These are phyloP conservation scores for Scortum barcoo DNA, from an alignment of 2,113 vertebrate species.

Conservation along the genomic window DNA sequence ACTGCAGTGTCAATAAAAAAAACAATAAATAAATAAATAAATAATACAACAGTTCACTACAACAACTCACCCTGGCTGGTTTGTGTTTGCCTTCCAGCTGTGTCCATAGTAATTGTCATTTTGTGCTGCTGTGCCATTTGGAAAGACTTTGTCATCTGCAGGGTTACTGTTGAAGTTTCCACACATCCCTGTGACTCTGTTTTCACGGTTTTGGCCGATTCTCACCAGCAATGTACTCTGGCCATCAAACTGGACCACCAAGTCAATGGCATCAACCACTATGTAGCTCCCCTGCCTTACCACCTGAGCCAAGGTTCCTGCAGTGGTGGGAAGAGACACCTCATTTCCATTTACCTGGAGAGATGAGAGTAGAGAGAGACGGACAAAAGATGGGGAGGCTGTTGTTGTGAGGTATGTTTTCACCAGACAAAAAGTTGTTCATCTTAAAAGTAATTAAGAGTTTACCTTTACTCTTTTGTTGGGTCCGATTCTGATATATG, in stretches of 20 bases:
- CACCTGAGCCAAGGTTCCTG: conserved; percentile 54
- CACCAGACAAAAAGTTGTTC: neutral
- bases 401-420: neutral
- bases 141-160: conserved; percentile 78
- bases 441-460: neutral
- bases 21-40: too few relatives aligned
- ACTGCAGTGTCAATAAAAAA: neutral
- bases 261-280: conserved; percentile 50
- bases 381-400: neutral
- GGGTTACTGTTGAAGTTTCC: conserved; percentile 78
- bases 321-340: conserved; percentile 46
- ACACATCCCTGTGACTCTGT: conserved; percentile 76
- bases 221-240: conserved; percentile 64
- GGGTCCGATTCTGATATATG: conserved; percentile 66
- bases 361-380: neutral
- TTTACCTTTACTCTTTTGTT: conserved; percentile 73
- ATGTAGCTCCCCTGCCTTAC: conserved; percentile 53
- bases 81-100: conserved; percentile 75
- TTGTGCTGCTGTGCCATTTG: conserved; percentile 65
- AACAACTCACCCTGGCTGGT: conserved; percentile 68
- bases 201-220: conserved; percentile 29
- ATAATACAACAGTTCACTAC: too few relatives aligned
- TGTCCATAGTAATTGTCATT: conserved; percentile 78
- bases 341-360: conserved; percentile 70
- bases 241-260: conserved; percentile 76